Base-by-base conservation (phyloP, 2,113 vertebrate genomes). In the Eulemur rufifrons region DNA sequence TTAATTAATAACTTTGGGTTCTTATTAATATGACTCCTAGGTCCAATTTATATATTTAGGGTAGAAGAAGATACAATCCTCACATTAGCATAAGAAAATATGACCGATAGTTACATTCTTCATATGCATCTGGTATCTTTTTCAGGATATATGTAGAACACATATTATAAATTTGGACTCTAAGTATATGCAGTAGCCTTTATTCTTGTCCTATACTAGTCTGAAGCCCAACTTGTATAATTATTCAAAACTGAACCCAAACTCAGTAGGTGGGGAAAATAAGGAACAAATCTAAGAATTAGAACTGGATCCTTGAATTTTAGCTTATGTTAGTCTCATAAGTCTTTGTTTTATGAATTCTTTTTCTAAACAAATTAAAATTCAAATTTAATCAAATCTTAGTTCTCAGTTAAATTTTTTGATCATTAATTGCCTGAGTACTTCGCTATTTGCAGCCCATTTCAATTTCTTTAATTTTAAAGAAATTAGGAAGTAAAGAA, bases 381-480 rank as follows among this genome's bases (percentile, higher is more conserved):
- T 87, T 80, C 6, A 71, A 37, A 84, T 39, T 71, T 4, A 95
- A 32, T 86, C 10, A 88, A 78, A 77, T 13, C 17, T 92, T 71
- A 81, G 37, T 18, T 90, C 18, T 97, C 37, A 9, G 5, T 73
- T 92, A 92, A 83, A 17, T 13, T 45, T 59, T 91, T 77, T 84
- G 21, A 50, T 83, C 3, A 37, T 89, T 17, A 84, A 13, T 2
- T 63, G 1, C 12, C 12, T 45, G 12, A 91, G 11, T 66, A 61
- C 25, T 81, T 81, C 59, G 23, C 17, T 88, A 59, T 45, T 91
- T 78, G 21, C 2, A 69, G 1, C 3, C 8, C 68, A 42, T 73
- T 86, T 45, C 23, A 50, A 76, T 93, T 76, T 92, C 6, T 94
- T 95, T 73, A 63, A 37, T 50, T 96, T 86, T 52, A 84, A 84